phyloP scores from a whole-genome alignment of 2,888 invertebrate species.

The Sphecodes monilicornis region DNA sequence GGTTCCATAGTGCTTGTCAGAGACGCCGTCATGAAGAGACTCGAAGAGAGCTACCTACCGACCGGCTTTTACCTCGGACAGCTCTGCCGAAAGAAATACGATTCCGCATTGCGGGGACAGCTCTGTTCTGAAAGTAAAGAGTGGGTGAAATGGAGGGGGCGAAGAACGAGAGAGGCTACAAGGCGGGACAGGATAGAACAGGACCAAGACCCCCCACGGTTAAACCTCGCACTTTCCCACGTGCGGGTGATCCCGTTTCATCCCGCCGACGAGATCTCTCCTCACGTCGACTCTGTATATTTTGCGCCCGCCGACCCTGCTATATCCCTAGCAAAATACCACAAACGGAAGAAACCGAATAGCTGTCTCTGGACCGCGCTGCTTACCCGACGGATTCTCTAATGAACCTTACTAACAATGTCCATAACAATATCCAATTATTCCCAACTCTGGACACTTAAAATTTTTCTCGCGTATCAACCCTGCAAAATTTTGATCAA shows the following conservation, averaged over 20 bases:
- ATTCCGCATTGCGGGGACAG: constrained; percentile 78
- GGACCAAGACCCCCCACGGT: constrained; percentile 82
- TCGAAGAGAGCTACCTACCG: constrained; percentile 66
- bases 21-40: constrained; percentile 63
- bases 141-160: constrained; percentile 62
- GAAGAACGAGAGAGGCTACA: constrained; percentile 67
- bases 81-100: constrained; percentile 78
- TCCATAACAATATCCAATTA: not conserved
- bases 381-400: constrained; percentile 13
- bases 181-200: constrained; percentile 76
- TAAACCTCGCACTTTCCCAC: constrained; percentile 84
- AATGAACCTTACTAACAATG: not conserved
- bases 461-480: not conserved
- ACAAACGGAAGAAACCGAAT: constrained; percentile 35
- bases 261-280: constrained; percentile 81
- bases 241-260: constrained; percentile 84
- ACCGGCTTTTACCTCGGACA: constrained; percentile 55
- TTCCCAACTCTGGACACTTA: not conserved
- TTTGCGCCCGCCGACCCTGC: constrained; percentile 52
- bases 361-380: constrained; percentile 14
- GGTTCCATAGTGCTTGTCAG: constrained; percentile 37
- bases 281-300: constrained; percentile 75
- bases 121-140: constrained; percentile 66
- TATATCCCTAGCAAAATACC: constrained; percentile 48
- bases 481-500: not conserved